phyloP scores from a whole-genome alignment of 2,797 vertebrate genomes.

The Botia kubotai region DNA sequence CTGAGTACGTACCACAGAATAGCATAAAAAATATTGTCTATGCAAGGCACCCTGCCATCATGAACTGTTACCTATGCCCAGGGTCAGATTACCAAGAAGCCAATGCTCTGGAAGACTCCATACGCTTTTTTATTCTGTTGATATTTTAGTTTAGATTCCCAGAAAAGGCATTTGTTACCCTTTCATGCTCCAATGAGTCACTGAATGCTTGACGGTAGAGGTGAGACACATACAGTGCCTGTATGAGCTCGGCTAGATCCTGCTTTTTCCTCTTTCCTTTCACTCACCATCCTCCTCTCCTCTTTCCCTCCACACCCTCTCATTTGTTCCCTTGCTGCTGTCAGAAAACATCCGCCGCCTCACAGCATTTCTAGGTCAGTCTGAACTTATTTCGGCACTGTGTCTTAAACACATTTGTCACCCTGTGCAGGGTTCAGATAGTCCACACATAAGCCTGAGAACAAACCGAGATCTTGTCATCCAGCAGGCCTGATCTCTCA shows the following conservation, averaged over 20 bases:
- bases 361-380: slow-evolving; percentile 57
- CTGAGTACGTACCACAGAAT: not conserved
- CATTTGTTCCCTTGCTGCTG: not conserved
- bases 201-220: not conserved
- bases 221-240: not conserved
- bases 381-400: slow-evolving; percentile 52
- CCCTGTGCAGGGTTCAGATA: slow-evolving; percentile 30
- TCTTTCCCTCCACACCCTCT: slow-evolving; percentile 28
- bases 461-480: slow-evolving; percentile 40
- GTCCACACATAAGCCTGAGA: slow-evolving; percentile 35
- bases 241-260: not conserved
- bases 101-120: not conserved
- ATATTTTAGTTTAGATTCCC: not conserved
- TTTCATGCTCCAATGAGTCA: slow-evolving; percentile 16
- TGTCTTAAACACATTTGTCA: slow-evolving; percentile 62
- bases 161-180: not conserved
- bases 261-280: not conserved
- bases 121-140: not conserved
- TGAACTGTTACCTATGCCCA: not conserved
- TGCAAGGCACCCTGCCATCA: not conserved
- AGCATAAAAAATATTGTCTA: slow-evolving; percentile 1
- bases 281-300: not conserved
- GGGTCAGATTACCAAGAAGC: not conserved
- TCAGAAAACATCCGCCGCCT: slow-evolving; percentile 38
- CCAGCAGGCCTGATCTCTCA: slow-evolving; percentile 29